Evolutionary conservation across 2,797 vertebrate genomes (phyloP), one percentile per base, ranked within the genome.

Genomic region (Aselliscus stoliczkanus): DNA sequence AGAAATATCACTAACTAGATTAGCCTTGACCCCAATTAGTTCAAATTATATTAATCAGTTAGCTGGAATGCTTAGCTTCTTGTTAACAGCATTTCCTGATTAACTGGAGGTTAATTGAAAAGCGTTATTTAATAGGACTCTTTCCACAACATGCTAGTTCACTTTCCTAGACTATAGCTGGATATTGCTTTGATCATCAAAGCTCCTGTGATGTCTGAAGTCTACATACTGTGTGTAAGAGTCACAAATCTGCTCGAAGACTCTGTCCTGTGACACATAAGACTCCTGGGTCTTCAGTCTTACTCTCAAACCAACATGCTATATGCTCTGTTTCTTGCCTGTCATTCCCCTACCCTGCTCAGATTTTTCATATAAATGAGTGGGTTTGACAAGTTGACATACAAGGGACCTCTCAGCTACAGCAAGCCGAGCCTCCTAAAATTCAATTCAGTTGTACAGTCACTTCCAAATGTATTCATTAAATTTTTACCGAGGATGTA

Each of bases 31-130:
- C 67, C 95, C 64, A 94, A 0, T 97, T 79, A 76, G 75, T 92
- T 96, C 82, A 87, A 64, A 81, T 96, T 95, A 80, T 88, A 83
- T 91, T 94, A 80, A 90, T 93, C 75, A 80, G 72, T 84, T 87
- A 64, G 50, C 69, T 92, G 27, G 37, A 83, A 67, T 50, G 14
- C 47, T 87, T 83, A 76, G 58, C 77, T 88, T 93, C 82, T 90
- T 84, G 88, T 86, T 93, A 73, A 76, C 39, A 62, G 39, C 54
- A 80, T 72, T 89, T 82, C 82, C 29, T 83, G 69, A 90, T 73
- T 96, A 96, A 60, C 44, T 25, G 18, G 27, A 56, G 17, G 54
- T 95, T 91, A 91, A 93, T 75, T 85, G 60, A 72, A 88, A 96
- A 89, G 14, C 10, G 5, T 72, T 88, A 29, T 39, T 82, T 72